Evolutionary conservation across 2,888 invertebrate genomes (phyloP), one percentile per base, ranked within the genome.

Genomic region (Tineola bisselliella): DNA sequence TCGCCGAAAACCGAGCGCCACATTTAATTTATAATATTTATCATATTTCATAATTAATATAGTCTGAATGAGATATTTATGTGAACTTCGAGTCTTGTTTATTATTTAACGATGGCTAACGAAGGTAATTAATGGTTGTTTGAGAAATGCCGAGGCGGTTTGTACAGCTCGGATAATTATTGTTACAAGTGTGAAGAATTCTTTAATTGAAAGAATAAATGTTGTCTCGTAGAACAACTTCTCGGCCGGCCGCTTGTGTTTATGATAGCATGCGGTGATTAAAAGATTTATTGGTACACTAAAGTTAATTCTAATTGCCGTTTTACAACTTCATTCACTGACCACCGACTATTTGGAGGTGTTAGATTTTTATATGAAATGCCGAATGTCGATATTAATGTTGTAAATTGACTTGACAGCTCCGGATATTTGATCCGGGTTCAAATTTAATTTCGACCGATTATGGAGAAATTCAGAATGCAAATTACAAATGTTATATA

Each of bases 141-240:
- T 44, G 11, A 19, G 54, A 33, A 44, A 57, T 13, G 54, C 44
- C 25, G 48, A 18, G 54, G 60, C 44, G 60, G 31, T 62, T 56
- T 62, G 61, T 62, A 44, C 30, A 18, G 56, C 18, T 18, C 57
- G 25, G 44, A 44, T 62, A 58, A 70, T 72, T 70, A 68, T 71
- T 70, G 66, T 74, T 70, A 68, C 69, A 70, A 71, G 78, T 76
- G 77, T 78, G 74, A 78, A 81, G 74, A 78, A 81, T 80, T 75
- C 68, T 69, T 77, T 81, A 83, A 86, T 84, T 81, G 78, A 79
- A 74, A 73, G 70, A 77, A 82, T 82, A 80, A 83, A 83, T 79
- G 60, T 44, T 30, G 44, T 59, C 59, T 59, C 12, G 44, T 5
- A 31, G n/a, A 25, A 13, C 19, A 13, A 25, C 30, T 71, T 70